A percentile compares a stretch with the other conserved stretches of the same genome.
These are phyloP conservation scores for Nestor notabilis DNA, from an alignment of 2,113 vertebrate species.

Conservation along the genomic window DNA sequence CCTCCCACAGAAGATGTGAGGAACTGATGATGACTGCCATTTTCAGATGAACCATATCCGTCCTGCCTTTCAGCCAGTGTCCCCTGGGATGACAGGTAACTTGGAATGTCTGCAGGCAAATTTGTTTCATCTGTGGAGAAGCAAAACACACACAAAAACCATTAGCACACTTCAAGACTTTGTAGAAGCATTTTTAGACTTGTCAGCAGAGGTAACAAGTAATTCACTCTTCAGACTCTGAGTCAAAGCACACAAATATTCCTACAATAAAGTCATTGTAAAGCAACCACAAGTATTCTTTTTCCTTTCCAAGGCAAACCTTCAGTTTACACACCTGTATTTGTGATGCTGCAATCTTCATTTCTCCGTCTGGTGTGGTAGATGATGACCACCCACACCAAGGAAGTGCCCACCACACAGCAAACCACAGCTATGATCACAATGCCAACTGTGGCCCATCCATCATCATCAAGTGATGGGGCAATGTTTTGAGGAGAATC, in stretches of 20 bases:
- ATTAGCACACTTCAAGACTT: neutral
- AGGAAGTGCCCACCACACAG: slow-evolving; percentile 96
- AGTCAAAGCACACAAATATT: slow-evolving; percentile 17
- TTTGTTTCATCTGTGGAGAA: slow-evolving; percentile 90
- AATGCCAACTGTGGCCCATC: slow-evolving; percentile 94
- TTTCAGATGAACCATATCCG: slow-evolving; percentile 89
- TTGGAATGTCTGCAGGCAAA: slow-evolving; percentile 93
- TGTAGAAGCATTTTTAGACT: slow-evolving; percentile 8
- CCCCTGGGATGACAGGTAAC: slow-evolving; percentile 95
- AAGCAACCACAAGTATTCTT: neutral
- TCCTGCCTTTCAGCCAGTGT: slow-evolving; percentile 93
- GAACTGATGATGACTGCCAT: slow-evolving; percentile 91
- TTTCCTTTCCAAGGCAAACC: neutral
- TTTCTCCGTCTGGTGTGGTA: slow-evolving; percentile 94
- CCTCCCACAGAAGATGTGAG: slow-evolving; percentile 83
- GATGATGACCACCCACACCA: slow-evolving; percentile 98
- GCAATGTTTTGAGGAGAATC: slow-evolving; percentile 83
- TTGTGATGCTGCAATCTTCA: slow-evolving; percentile 95
- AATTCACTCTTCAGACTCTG: slow-evolving; percentile 1
- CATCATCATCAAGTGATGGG: slow-evolving; percentile 82
- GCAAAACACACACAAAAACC: neutral
- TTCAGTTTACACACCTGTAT: slow-evolving; percentile 86
- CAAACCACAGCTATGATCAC: slow-evolving; percentile 98
- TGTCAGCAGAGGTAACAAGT: neutral
- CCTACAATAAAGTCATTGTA: neutral